These are phyloP conservation scores for Rhadinocentrus ornatus DNA, from an alignment of 2,797 vertebrate species.

Conservation along the genomic window DNA sequence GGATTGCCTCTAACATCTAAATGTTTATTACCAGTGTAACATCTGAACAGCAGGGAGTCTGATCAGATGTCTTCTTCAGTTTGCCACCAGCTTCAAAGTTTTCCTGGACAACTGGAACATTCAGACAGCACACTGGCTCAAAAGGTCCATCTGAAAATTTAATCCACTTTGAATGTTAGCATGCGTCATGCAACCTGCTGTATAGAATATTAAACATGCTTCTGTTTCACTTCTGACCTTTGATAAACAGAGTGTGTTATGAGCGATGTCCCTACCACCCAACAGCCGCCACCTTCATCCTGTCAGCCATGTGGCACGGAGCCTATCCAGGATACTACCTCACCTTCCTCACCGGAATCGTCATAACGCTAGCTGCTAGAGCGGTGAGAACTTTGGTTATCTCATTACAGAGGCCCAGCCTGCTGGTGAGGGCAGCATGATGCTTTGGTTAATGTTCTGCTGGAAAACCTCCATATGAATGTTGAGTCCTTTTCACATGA, in stretches of 20 bases:
- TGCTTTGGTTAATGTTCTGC: too few species aligned
- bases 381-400: slow-evolving; percentile 81
- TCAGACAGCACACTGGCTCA: slow-evolving; percentile 96
- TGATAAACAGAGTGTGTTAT: slow-evolving; percentile 88
- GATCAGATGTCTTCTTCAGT: slow-evolving; percentile 74
- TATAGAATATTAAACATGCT: too few species aligned
- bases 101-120: slow-evolving; percentile 98
- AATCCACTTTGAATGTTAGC: too few species aligned
- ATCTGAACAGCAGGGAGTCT: background rate
- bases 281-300: slow-evolving; percentile 91
- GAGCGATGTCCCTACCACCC: slow-evolving; percentile 90
- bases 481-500: too few species aligned
- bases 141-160: slow-evolving; percentile 82
- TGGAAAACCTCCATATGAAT: too few species aligned
- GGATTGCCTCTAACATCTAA: slow-evolving; percentile 37
- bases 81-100: slow-evolving; percentile 95
- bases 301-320: slow-evolving; percentile 95
- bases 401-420: too few species aligned
- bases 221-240: slow-evolving; percentile 9
- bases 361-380: slow-evolving; percentile 91
- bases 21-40: too few species aligned
- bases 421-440: too few species aligned
- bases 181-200: background rate
- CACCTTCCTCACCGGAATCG: slow-evolving; percentile 92
- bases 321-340: slow-evolving; percentile 96